Evolutionary conservation across 2,113 vertebrate species (phyloP).

Genomic region (Eclectus roratus): DNA sequence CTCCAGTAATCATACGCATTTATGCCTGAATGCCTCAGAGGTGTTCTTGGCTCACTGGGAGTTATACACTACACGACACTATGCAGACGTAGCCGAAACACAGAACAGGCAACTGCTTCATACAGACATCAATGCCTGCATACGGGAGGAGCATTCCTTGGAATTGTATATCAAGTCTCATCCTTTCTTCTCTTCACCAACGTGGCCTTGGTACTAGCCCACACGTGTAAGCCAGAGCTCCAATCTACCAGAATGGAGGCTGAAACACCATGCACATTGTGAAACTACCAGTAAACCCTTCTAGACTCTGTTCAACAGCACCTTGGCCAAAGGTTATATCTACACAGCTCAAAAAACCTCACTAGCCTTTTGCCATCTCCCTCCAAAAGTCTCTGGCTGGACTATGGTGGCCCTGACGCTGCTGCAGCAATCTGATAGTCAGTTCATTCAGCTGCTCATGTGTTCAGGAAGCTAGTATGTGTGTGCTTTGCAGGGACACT

Average conservation of each 20-base stretch:
- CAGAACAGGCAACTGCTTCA: not conserved
- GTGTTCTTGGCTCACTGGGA: not conserved
- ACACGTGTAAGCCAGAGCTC: not conserved
- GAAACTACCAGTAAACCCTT: not conserved
- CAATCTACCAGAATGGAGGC: not conserved
- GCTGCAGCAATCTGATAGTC: not conserved
- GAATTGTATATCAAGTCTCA: not conserved
- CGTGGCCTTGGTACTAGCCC: not conserved
- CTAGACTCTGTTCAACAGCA: not conserved
- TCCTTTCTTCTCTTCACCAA: not conserved
- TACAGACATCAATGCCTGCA: not conserved
- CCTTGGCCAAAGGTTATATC: not conserved
- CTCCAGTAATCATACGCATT: not conserved
- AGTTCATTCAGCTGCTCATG: not conserved
- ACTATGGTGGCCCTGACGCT: not conserved
- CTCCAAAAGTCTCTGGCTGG: not conserved
- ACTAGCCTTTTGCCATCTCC: not conserved
- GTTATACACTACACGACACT: not conserved
- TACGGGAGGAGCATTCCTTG: not conserved
- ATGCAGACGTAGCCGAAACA: not conserved
- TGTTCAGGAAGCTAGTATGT: not conserved
- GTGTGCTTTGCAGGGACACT: not conserved
- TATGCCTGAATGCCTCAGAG: not conserved
- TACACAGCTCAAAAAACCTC: not conserved
- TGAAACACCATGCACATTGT: not conserved